Percentiles rank a stretch among this genome's conserved stretches.
phyloP scores from a whole-genome alignment of 2,113 vertebrate genomes.

The Antechinus stuartii region DNA sequence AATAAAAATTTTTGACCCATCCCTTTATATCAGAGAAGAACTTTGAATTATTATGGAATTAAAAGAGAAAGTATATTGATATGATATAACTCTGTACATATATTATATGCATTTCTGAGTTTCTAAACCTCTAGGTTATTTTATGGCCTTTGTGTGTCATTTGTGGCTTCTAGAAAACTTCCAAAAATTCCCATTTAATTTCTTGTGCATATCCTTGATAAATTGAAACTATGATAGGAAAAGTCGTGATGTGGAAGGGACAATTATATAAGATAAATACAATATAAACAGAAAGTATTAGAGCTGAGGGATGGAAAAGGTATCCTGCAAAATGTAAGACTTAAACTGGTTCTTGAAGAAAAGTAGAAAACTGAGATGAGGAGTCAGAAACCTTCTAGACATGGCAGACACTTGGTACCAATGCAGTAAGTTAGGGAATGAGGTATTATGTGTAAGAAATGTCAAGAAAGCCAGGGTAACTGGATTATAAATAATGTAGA shows the following conservation, averaged over 20 bases:
- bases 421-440: not conserved
- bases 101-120: not conserved
- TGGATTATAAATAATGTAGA: not conserved
- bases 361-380: not conserved
- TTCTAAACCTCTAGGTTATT: not conserved
- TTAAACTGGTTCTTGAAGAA: not conserved
- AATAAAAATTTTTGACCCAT: no score
- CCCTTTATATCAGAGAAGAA: no score
- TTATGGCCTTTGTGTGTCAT: not conserved
- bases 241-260: not conserved
- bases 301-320: not conserved
- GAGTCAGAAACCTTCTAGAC: not conserved
- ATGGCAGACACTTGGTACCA: not conserved
- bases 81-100: no score
- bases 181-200: not conserved
- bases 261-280: not conserved
- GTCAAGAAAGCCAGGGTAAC: not conserved
- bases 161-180: not conserved
- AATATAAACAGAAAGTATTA: not conserved
- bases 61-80: no score
- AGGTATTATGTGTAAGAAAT: not conserved
- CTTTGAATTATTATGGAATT: no score
- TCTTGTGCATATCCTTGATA: not conserved
- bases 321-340: not conserved
- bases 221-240: not conserved